A percentile compares a stretch with the other conserved stretches of the same genome.
Conservation (phyloP, 2,113 vertebrate genomes). For the Melanostigma gelatinosum region DNA sequence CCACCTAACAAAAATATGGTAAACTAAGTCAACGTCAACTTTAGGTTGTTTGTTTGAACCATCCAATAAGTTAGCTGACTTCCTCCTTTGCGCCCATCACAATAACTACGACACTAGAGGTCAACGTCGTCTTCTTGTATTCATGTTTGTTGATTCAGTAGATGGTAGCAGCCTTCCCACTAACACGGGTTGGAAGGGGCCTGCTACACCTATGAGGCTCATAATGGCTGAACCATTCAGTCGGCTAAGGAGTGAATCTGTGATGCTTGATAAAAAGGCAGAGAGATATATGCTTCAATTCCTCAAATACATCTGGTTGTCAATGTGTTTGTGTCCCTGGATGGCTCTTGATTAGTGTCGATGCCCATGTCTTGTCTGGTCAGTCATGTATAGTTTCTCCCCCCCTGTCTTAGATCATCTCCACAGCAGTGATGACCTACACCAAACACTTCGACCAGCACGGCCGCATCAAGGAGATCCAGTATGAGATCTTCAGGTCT, state of each 20-base stretch:
- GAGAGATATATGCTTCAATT: not conserved
- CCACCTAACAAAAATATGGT: not conserved
- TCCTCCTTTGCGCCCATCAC: not conserved
- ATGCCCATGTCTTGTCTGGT: not conserved
- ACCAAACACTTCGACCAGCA: constrained; percentile 98
- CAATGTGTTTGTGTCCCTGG: not conserved
- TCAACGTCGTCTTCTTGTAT: not conserved
- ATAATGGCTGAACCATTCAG: not conserved
- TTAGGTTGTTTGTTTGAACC: not conserved
- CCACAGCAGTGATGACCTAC: constrained; percentile 98
- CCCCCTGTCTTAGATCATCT: constrained; percentile 87
- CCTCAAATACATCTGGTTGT: not conserved
- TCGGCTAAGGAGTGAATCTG: not conserved
- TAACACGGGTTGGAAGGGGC: not conserved
- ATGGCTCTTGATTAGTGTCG: not conserved
- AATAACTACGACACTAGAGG: not conserved
- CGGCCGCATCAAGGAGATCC: constrained; percentile 97
- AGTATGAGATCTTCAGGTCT: constrained; percentile 97
- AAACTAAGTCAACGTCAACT: not conserved
- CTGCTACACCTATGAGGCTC: not conserved
- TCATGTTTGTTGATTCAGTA: not conserved
- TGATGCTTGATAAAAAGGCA: not conserved
- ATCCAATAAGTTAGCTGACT: too few relatives aligned
- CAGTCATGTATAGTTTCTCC: not conserved
- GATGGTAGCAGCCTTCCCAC: not conserved